Evolutionary conservation across 1,140 invertebrate species (phyloP).

Genomic region (Callitettix versicolor): DNA sequence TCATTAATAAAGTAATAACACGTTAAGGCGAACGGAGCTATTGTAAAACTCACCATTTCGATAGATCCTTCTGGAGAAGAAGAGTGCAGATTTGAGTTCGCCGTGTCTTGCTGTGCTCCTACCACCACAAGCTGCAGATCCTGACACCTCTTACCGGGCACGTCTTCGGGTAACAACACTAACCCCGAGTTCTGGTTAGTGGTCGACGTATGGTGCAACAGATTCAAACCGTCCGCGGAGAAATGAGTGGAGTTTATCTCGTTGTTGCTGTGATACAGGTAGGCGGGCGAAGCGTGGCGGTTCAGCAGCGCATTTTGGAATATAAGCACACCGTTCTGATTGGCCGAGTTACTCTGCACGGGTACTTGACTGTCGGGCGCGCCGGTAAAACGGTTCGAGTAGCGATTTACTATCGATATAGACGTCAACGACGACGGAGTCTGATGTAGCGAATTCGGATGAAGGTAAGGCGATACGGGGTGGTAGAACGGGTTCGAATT

Average conservation of each 20-base stretch:
- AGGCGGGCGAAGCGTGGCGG: background rate
- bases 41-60: slow-evolving; percentile 11
- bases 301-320: slow-evolving; percentile 10
- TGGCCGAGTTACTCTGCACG: too few species aligned
- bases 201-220: too few species aligned
- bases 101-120: slow-evolving; percentile 3
- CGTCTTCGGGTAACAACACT: background rate
- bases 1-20: too few species aligned
- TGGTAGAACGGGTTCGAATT: background rate
- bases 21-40: too few species aligned
- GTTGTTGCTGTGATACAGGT: background rate
- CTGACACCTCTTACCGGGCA: slow-evolving; percentile 1
- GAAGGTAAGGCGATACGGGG: slow-evolving; percentile 1
- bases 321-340: slow-evolving; percentile 4
- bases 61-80: background rate
- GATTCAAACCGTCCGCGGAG: too few species aligned
- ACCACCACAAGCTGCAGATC: slow-evolving; percentile 9
- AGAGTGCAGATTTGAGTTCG: background rate
- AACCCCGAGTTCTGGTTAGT: background rate
- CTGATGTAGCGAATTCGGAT: background rate
- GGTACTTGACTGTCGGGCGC: background rate
- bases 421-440: background rate
- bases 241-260: background rate
- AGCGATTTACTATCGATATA: slow-evolving; percentile 5
- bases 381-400: background rate